A percentile compares a stretch with the other conserved stretches of the same genome.
phyloP scores from a whole-genome alignment of 2,888 invertebrate genomes.

The Drosophila silvestris region DNA sequence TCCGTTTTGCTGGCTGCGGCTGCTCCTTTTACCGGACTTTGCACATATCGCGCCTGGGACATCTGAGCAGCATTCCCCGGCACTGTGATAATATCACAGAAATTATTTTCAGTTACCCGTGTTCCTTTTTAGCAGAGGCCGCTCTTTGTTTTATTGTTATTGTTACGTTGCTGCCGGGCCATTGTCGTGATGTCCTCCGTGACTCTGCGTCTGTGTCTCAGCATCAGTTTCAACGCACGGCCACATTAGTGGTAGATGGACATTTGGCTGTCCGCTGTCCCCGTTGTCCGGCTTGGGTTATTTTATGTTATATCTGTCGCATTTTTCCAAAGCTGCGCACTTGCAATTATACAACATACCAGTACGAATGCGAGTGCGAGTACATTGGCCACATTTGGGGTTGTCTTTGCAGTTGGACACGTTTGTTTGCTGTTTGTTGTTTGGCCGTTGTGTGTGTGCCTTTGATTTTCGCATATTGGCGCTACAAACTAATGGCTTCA shows the following conservation, averaged over 20 bases:
- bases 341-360: constrained; percentile 71
- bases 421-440: constrained; percentile 11
- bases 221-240: constrained; percentile 42
- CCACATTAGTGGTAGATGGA: constrained; percentile 78
- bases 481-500: constrained; percentile 75
- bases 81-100: constrained; percentile 74
- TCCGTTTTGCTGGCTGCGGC: constrained; percentile 25
- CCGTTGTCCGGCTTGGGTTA: constrained; percentile 54
- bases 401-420: constrained; percentile 31
- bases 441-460: constrained; percentile 28
- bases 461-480: constrained; percentile 71
- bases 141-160: constrained; percentile 77
- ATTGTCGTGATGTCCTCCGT: constrained; percentile 57
- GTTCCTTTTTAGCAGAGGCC: constrained; percentile 50
- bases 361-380: constrained; percentile 11
- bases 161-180: constrained; percentile 54
- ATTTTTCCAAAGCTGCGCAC: constrained; percentile 65
- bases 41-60: constrained; percentile 79
- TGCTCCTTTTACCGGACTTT: constrained; percentile 25
- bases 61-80: constrained; percentile 61
- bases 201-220: constrained; percentile 21
- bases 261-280: constrained; percentile 51
- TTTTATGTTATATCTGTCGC: constrained; percentile 72
- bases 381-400: constrained; percentile 33
- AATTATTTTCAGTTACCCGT: constrained; percentile 75